These are phyloP conservation scores for Incurvaria masculella DNA, from an alignment of 2,888 invertebrate genomes.

Conservation along the genomic window DNA sequence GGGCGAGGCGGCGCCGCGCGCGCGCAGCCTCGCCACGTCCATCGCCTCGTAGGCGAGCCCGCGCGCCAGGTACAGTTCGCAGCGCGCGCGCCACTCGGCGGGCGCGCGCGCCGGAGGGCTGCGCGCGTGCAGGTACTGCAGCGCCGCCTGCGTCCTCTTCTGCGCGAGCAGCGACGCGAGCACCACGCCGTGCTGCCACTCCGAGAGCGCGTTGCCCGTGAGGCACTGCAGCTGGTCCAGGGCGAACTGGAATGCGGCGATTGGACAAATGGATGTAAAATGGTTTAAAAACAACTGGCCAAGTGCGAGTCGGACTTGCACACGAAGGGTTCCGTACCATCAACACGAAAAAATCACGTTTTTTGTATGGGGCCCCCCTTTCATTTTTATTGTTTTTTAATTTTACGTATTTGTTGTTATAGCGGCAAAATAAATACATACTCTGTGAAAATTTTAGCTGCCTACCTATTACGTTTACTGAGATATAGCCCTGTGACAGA, in stretches of 20 bases:
- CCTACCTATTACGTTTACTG: too few species aligned
- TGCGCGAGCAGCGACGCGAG: slow-evolving; percentile 65
- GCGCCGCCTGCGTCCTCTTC: slow-evolving; percentile 65
- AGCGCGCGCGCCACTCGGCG: slow-evolving; percentile 51
- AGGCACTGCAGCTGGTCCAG: slow-evolving; percentile 62
- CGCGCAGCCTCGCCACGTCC: slow-evolving; percentile 58
- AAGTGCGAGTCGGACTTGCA: too few species aligned
- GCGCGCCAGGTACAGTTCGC: slow-evolving; percentile 61
- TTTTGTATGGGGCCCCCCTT: too few species aligned
- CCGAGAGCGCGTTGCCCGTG: slow-evolving; percentile 56
- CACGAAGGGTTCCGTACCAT: too few species aligned
- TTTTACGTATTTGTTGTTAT: too few species aligned
- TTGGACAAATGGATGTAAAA: too few species aligned
- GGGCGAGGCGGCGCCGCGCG: slow-evolving; percentile 32
- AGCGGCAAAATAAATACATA: too few species aligned
- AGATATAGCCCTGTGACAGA: too few species aligned
- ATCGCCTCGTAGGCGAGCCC: slow-evolving; percentile 64
- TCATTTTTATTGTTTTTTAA: too few species aligned
- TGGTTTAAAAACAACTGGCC: too few species aligned
- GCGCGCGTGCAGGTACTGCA: slow-evolving; percentile 65
- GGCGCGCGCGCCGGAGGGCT: slow-evolving; percentile 49
- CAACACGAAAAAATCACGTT: too few species aligned
- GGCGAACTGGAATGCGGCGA: slow-evolving; percentile 62
- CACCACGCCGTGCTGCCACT: slow-evolving; percentile 72
- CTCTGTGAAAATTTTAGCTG: too few species aligned